A percentile compares a stretch with the other conserved stretches of the same genome.
Conservation (phyloP, 2,797 vertebrate genomes). For the Pangasius sanitwongsei region DNA sequence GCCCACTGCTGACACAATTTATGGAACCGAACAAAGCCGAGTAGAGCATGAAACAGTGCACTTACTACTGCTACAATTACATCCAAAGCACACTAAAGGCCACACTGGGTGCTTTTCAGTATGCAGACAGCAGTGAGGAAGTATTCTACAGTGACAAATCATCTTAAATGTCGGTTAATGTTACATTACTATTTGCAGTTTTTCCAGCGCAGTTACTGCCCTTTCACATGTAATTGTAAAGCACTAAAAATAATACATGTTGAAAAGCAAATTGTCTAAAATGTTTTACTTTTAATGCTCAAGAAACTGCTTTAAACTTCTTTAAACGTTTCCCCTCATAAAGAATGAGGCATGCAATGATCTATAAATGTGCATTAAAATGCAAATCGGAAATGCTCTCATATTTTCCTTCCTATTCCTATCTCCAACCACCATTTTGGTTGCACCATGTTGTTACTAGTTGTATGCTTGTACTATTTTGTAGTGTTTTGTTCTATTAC, state of each 20-base stretch:
- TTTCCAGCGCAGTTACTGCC: not conserved
- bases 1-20: slow-evolving; percentile 22
- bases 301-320: not conserved
- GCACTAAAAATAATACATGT: not conserved
- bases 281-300: not conserved
- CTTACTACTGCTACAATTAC: not conserved
- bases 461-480: not conserved
- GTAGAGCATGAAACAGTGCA: not conserved
- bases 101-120: not conserved
- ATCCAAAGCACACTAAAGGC: slow-evolving; percentile 11
- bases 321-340: not conserved
- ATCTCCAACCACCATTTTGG: not conserved
- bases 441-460: not conserved
- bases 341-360: not conserved
- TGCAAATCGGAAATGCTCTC: not conserved
- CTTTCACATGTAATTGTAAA: not conserved
- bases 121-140: not conserved
- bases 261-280: not conserved
- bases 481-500: not conserved
- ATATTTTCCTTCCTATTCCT: not conserved
- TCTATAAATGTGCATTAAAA: not conserved
- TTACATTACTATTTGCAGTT: not conserved
- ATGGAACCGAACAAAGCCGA: slow-evolving; percentile 17
- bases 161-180: not conserved
- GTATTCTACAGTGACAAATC: not conserved